phyloP scores from a whole-genome alignment of 1,140 invertebrate genomes.

The Pectinophora gossypiella region DNA sequence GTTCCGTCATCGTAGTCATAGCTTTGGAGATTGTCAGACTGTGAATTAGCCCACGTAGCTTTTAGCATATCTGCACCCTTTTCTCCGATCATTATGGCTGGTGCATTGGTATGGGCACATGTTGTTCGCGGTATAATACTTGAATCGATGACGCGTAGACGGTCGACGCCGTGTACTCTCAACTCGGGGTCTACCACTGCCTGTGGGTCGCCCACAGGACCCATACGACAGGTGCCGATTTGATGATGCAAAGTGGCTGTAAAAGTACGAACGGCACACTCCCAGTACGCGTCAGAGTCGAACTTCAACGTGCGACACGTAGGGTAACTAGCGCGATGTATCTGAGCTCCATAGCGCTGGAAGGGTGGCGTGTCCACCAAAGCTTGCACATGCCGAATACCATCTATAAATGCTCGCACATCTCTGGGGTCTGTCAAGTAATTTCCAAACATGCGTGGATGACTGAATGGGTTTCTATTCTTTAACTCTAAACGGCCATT shows the following conservation, averaged over 20 bases:
- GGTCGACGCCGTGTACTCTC: constrained; percentile 40
- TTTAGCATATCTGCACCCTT: constrained; percentile 88
- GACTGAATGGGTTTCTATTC: constrained; percentile 80
- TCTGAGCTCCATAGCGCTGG: constrained; percentile 81
- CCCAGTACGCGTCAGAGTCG: constrained; percentile 86
- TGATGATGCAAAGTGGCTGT: constrained; percentile 53
- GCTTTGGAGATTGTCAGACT: too few species aligned
- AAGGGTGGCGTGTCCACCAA: constrained; percentile 81
- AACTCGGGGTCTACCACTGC: constrained; percentile 65
- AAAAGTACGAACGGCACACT: constrained; percentile 79
- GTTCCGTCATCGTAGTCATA: too few species aligned
- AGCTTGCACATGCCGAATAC: constrained; percentile 44
- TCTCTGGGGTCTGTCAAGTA: constrained; percentile 38
- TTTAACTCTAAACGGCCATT: constrained; percentile 67
- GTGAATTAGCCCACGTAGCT: constrained; percentile 22
- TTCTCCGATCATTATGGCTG: constrained; percentile 89
- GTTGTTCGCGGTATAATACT: constrained; percentile 83
- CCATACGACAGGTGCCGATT: constrained; percentile 75
- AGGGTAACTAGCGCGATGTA: constrained; percentile 82
- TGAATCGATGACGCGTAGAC: constrained; percentile 51
- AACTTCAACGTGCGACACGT: constrained; percentile 80
- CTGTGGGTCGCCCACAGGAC: constrained; percentile 37
- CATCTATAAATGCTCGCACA: constrained; percentile 52
- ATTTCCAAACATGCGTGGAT: constrained; percentile 77
- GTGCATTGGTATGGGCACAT: constrained; percentile 87